Conservation (phyloP, 2,113 vertebrate species). For the Arothron firmamentum region DNA sequence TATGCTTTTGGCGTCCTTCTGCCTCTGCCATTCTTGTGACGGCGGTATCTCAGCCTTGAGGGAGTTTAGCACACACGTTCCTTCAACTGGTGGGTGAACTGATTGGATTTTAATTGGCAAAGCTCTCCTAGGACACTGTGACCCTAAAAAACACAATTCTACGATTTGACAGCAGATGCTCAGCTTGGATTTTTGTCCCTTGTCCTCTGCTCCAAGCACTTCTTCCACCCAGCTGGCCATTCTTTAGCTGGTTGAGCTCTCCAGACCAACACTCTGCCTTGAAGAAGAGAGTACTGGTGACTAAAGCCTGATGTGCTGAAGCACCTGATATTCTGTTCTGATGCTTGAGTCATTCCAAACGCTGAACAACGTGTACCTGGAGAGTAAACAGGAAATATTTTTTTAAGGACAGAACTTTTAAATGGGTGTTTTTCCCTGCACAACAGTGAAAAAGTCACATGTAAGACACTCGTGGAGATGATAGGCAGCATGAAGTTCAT, state of each 20-base stretch:
- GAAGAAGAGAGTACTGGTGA: not conserved
- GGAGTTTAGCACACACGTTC: not conserved
- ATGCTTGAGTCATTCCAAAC: not conserved
- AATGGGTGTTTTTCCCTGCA: not conserved
- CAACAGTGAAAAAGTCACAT: not conserved
- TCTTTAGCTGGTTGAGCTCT: not conserved
- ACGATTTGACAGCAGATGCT: not conserved
- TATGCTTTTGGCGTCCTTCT: not conserved
- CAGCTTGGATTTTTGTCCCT: not conserved
- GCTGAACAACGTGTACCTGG: not conserved
- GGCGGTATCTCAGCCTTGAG: not conserved
- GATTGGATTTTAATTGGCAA: not conserved
- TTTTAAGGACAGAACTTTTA: no score
- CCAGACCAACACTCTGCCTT: not conserved
- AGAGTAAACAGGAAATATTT: constrained; percentile 2
- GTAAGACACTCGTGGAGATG: constrained; percentile 9
- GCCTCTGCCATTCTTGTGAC: not conserved
- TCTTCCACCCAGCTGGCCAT: not conserved
- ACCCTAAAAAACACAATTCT: not conserved
- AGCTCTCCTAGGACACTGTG: not conserved
- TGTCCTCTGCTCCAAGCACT: not conserved
- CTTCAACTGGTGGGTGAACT: not conserved
- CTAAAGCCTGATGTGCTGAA: not conserved
- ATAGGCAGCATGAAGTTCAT: constrained; percentile 3
- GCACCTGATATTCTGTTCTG: not conserved